Evolutionary conservation across 2,113 vertebrate species (phyloP).

Genomic region (Atractosteus spatula): DNA sequence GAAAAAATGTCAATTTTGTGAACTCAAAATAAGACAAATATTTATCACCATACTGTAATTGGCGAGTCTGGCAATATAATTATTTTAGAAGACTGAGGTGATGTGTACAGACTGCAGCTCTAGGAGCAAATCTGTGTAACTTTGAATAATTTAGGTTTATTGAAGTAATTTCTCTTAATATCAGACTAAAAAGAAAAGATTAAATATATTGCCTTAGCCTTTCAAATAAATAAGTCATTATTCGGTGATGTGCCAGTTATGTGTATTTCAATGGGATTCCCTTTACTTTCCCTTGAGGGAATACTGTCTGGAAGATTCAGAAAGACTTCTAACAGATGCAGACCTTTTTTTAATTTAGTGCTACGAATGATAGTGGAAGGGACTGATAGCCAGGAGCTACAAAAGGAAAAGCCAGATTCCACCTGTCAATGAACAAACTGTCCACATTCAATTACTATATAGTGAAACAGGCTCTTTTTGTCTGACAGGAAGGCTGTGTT

Average conservation of each 20-base stretch:
- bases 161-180: slow-evolving; percentile 33
- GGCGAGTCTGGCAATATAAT: slow-evolving; percentile 15
- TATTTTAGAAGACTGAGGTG: slow-evolving; percentile 22
- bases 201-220: slow-evolving; percentile 21
- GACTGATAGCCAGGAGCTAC: background rate
- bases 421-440: slow-evolving; percentile 11
- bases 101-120: slow-evolving; percentile 5
- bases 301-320: slow-evolving; percentile 1
- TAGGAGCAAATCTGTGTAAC: slow-evolving; percentile 16
- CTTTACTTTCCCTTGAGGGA: background rate
- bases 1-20: slow-evolving; percentile 22
- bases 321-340: background rate
- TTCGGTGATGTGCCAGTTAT: background rate
- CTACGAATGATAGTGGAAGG: background rate
- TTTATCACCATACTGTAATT: slow-evolving; percentile 21
- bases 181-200: slow-evolving; percentile 21
- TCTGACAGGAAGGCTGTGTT: slow-evolving; percentile 1
- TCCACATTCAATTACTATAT: slow-evolving; percentile 1
- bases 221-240: slow-evolving; percentile 27
- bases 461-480: slow-evolving; percentile 8
- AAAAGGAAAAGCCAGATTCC: slow-evolving; percentile 5
- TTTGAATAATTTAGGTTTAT: slow-evolving; percentile 27
- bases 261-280: slow-evolving; percentile 2
- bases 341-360: slow-evolving; percentile 13
- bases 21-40: slow-evolving; percentile 29